Evolutionary conservation across 2,888 invertebrate genomes (phyloP).

Genomic region (Heliconius cydno): DNA sequence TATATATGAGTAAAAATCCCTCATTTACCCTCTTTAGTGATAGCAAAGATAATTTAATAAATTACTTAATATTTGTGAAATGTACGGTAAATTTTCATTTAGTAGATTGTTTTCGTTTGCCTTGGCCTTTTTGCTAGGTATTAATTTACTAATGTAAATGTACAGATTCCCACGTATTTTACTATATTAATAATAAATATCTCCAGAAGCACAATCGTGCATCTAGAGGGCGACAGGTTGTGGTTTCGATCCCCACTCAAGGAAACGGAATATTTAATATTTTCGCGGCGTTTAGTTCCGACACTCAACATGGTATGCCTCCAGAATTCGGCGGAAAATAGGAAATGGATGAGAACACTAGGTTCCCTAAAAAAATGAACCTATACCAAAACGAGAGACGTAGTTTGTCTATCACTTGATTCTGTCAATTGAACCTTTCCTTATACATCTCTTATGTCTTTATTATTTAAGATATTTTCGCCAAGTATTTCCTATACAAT

Average conservation of each 20-base stretch:
- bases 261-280: too few relatives aligned
- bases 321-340: too few relatives aligned
- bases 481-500: slow-evolving; percentile 12
- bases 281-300: too few relatives aligned
- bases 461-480: not conserved
- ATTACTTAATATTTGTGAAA: slow-evolving; percentile 4
- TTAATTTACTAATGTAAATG: slow-evolving; percentile 18
- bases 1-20: not conserved
- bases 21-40: not conserved
- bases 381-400: too few relatives aligned
- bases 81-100: slow-evolving; percentile 6
- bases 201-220: too few relatives aligned
- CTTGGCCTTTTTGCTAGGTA: not conserved
- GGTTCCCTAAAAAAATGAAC: too few relatives aligned
- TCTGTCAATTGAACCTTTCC: not conserved
- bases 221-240: too few relatives aligned
- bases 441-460: not conserved
- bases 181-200: not conserved
- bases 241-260: too few relatives aligned
- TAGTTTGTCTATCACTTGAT: too few relatives aligned
- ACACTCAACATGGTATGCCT: too few relatives aligned
- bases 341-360: too few relatives aligned
- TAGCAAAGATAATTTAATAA: slow-evolving; percentile 5
- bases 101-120: not conserved
- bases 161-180: not conserved